These are phyloP conservation scores for Diorhabda carinulata DNA, from an alignment of 1,140 invertebrate genomes.

Conservation along the genomic window DNA sequence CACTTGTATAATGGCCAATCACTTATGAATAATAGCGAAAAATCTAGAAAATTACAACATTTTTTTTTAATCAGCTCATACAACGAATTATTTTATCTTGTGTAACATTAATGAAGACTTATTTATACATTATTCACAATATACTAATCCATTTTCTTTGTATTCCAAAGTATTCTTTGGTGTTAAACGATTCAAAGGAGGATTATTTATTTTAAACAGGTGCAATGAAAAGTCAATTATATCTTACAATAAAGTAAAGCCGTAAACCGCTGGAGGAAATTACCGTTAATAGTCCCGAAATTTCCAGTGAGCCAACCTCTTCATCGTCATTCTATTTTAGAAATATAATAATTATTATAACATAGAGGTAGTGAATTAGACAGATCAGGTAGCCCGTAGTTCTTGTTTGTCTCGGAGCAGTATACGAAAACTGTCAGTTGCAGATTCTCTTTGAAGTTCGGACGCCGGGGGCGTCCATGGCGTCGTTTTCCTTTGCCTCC, in stretches of 20 bases:
- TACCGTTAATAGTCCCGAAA: background rate
- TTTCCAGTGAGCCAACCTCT: background rate
- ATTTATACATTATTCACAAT: no score
- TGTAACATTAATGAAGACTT: no score
- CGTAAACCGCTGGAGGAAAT: background rate
- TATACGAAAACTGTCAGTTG: conserved; percentile 17
- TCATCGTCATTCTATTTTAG: conserved; percentile 8
- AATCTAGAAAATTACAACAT: no score
- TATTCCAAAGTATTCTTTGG: no score
- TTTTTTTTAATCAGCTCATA: no score
- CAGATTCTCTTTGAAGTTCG: conserved; percentile 13
- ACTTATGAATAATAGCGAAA: no score
- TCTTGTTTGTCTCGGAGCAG: background rate
- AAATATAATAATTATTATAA: conserved; percentile 6
- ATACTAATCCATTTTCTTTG: no score
- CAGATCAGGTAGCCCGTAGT: conserved; percentile 10
- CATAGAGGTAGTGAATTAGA: conserved; percentile 15
- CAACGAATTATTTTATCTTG: no score
- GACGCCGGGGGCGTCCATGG: conserved; percentile 8
- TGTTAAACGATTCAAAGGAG: no score
- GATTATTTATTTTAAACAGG: no score
- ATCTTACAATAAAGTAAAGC: background rate
- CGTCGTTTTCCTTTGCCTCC: conserved; percentile 11
- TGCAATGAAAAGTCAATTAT: no score
- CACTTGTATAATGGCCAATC: no score